A percentile compares a stretch with the other conserved stretches of the same genome.
phyloP scores from a whole-genome alignment of 2,113 vertebrate species.

The Cryptomyrus ogoouensis region DNA sequence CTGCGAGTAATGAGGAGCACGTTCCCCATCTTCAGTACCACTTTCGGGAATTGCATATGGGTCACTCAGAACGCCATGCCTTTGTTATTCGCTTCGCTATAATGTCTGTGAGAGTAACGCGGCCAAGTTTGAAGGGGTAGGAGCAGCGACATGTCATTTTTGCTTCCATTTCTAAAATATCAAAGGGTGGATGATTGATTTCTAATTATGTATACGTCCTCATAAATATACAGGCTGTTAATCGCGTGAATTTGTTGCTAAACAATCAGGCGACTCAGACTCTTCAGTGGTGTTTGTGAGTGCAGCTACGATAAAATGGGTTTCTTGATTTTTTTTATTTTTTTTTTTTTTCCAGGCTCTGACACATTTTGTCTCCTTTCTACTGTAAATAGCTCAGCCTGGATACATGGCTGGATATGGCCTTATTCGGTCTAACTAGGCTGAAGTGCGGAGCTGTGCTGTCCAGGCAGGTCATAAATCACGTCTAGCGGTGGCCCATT shows the following conservation, averaged over 20 bases:
- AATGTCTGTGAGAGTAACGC: background rate
- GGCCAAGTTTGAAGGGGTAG: background rate
- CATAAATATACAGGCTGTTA: background rate
- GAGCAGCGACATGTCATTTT: background rate
- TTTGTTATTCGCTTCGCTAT: background rate
- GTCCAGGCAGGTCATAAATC: conserved; percentile 12
- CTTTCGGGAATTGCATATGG: conserved; percentile 14
- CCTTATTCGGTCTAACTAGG: conserved; percentile 19
- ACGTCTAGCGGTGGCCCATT: background rate
- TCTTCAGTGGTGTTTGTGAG: background rate
- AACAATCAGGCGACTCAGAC: background rate
- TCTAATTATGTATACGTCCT: background rate
- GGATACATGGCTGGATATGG: conserved; percentile 6
- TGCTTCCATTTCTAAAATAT: background rate
- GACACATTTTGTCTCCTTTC: conserved; percentile 7
- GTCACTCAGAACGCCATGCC: background rate
- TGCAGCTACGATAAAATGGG: background rate
- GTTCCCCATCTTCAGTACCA: background rate
- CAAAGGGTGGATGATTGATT: background rate
- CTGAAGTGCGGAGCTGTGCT: background rate
- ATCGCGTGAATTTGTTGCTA: background rate
- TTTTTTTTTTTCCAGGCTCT: background rate
- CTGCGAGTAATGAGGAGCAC: conserved; percentile 16
- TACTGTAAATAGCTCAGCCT: conserved; percentile 24
- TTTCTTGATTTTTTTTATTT: background rate